Conservation (phyloP, 2,113 vertebrate species). For the Sinosuthora webbiana region DNA sequence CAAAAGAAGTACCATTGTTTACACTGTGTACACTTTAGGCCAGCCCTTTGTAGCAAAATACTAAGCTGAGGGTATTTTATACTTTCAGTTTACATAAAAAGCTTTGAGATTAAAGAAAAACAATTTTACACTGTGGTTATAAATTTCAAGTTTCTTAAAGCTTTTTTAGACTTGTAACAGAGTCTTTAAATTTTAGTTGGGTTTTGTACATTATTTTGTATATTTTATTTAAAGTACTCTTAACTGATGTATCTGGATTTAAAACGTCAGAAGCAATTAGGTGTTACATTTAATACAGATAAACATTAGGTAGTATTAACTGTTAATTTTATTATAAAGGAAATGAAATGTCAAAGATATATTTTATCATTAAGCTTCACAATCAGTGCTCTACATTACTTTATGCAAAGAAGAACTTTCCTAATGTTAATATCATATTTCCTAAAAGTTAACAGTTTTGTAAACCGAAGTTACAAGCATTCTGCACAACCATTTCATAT, state of each 20-base stretch:
- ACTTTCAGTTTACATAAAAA: constrained; percentile 78
- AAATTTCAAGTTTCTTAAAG: constrained; percentile 83
- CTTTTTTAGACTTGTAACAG: constrained; percentile 82
- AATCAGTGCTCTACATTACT: constrained; percentile 80
- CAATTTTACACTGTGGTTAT: constrained; percentile 83
- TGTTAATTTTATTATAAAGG: constrained; percentile 79
- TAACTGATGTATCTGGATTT: constrained; percentile 76
- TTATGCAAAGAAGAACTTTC: constrained; percentile 77
- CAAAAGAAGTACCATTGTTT: constrained; percentile 78
- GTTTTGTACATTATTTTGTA: constrained; percentile 82
- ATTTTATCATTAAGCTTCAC: constrained; percentile 80
- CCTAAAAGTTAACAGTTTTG: constrained; percentile 67
- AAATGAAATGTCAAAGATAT: constrained; percentile 75
- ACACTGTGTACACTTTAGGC: constrained; percentile 81
- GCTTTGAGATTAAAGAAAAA: constrained; percentile 81
- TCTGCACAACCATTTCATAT: constrained; percentile 67
- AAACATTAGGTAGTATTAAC: constrained; percentile 75
- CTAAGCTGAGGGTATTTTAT: constrained; percentile 80
- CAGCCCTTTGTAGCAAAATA: constrained; percentile 81
- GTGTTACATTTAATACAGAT: constrained; percentile 78
- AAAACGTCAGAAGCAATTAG: constrained; percentile 73
- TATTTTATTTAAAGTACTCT: constrained; percentile 83
- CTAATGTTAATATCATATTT: constrained; percentile 76
- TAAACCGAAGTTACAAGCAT: constrained; percentile 66
- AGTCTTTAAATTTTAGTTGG: constrained; percentile 84